Percentiles rank a stretch among this genome's conserved stretches.
These are phyloP conservation scores for Synanthedon tipuliformis DNA, from an alignment of 2,888 invertebrate genomes.

Conservation along the genomic window DNA sequence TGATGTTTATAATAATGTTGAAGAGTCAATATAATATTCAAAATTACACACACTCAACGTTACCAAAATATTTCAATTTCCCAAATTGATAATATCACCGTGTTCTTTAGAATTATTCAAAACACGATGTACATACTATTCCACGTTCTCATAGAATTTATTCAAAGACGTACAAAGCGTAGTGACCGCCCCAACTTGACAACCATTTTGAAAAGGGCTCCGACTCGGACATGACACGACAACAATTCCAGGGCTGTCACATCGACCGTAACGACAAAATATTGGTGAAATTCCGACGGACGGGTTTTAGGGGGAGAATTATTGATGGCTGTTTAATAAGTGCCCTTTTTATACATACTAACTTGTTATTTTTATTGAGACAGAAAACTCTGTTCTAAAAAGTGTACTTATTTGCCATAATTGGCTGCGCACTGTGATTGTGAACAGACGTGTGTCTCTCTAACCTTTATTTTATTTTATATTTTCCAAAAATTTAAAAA, in stretches of 20 bases:
- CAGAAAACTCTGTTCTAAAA: no score
- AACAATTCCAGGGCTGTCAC: conserved; percentile 45
- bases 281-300: conserved; percentile 30
- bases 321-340: conserved; percentile 34
- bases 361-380: no score
- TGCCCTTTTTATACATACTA: no score
- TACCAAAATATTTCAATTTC: neutral
- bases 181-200: conserved; percentile 43
- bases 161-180: conserved; percentile 30
- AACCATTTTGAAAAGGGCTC: conserved; percentile 59
- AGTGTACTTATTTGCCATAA: no score
- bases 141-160: neutral
- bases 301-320: conserved; percentile 16
- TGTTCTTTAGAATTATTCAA: neutral
- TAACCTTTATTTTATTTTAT: no score
- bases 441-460: no score
- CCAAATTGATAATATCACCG: neutral
- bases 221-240: conserved; percentile 43
- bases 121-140: neutral
- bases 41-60: neutral
- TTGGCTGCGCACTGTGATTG: no score
- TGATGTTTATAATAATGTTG: no score
- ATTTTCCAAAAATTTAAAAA: no score
- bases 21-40: no score
- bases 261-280: conserved; percentile 24